Evolutionary conservation across 2,113 vertebrate species (phyloP).

Genomic region (Serranochromis macrocephalus): DNA sequence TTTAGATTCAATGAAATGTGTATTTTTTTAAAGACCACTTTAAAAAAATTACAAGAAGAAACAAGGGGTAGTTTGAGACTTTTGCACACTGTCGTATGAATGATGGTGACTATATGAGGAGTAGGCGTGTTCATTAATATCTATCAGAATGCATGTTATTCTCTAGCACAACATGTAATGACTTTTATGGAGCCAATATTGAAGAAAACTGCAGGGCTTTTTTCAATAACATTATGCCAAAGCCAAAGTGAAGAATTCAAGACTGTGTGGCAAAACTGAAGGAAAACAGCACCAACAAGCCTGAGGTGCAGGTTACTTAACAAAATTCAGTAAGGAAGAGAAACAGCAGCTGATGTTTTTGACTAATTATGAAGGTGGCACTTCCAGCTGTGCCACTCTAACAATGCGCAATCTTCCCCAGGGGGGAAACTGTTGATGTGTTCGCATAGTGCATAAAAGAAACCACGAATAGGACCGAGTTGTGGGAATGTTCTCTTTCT

Average conservation of each 20-base stretch:
- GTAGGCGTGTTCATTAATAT: neutral
- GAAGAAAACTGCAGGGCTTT: neutral
- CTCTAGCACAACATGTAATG: neutral
- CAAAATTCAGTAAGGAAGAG: neutral
- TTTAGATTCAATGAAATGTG: neutral
- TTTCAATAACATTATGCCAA: neutral
- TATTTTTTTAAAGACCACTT: neutral
- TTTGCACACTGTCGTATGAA: neutral
- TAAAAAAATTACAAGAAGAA: neutral
- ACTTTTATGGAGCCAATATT: neutral
- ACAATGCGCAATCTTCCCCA: neutral
- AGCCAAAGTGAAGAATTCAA: neutral
- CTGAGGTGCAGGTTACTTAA: neutral
- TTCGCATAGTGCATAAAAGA: neutral
- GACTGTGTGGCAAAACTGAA: neutral
- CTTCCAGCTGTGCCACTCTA: constrained; percentile 10
- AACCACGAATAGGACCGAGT: neutral
- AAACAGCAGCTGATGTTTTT: neutral
- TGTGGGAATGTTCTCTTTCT: neutral
- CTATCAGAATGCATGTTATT: neutral
- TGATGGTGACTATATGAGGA: neutral
- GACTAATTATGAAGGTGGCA: constrained; percentile 16
- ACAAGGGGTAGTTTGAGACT: neutral
- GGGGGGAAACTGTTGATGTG: neutral
- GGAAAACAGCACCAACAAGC: neutral